Base-by-base conservation (phyloP, 2,113 vertebrate genomes). In the Castor canadensis region DNA sequence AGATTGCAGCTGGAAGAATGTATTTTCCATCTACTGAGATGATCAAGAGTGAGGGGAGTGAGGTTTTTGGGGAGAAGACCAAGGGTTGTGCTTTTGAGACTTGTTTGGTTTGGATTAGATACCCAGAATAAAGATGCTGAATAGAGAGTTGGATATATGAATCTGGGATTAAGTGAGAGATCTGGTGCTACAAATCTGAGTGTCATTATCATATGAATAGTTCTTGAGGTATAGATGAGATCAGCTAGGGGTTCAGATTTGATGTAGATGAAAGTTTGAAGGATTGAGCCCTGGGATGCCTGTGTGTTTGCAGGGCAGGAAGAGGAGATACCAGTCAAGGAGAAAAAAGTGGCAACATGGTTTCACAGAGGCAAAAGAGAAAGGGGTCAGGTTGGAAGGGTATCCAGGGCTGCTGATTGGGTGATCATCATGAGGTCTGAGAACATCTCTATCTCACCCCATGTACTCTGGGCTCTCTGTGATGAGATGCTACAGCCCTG, bases 371-470 rank as follows among this genome's bases (percentile, higher is more conserved):
- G 5, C n/a, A 40, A 76, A 19, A 49, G 69, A 32, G 26, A 15
- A 40, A 9, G 5, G 32, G 3, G 3, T 52, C 0, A 1, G 67
- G n/a, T 28, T 1, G 0, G 15, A 40, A 26, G 15, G 1, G 10
- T 26, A 43, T 16, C 60, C 1, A 20, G 1, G n/a, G 71, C n/a
- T 71, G 64, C 49, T n/a, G 38, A 17, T 0, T 43, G 35, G 30
- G 47, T 12, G 30, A 28, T 30, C 9, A 56, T 71, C 30, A 5
- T n/a, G 52, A 16, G 3, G 32, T 20, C 88, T 20, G 66, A 32
- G 84, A 56, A 20, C 12, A 11, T 26, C n/a, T 32, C 8, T 28
- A 38, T 43, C 45, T 45, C 28, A 56, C 20, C 7, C 35, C 22
- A 13, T 6, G 5, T 5, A 1, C 13, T 26, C 19, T 28, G 20